Evolutionary conservation across 1,140 invertebrate genomes (phyloP).

Genomic region (Trypoxylus dichotomus): DNA sequence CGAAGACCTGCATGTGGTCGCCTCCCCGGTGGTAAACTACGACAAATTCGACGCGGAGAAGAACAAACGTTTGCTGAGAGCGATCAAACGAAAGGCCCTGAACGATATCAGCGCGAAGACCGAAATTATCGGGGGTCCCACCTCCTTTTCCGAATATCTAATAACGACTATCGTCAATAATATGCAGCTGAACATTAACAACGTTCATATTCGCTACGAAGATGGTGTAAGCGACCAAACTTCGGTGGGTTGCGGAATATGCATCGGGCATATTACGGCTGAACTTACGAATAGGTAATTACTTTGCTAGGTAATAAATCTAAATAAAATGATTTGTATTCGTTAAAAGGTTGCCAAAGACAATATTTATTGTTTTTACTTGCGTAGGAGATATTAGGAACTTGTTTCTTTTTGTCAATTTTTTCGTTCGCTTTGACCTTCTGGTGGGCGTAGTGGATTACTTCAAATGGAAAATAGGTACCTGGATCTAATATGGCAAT

Average conservation of each 20-base stretch:
- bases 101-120: constrained; percentile 58
- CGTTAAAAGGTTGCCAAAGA: too few species aligned
- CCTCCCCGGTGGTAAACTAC: constrained; percentile 70
- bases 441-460: too few species aligned
- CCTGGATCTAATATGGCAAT: too few species aligned
- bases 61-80: constrained; percentile 71
- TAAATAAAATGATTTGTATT: not conserved
- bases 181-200: constrained; percentile 77
- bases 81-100: constrained; percentile 68
- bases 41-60: constrained; percentile 73
- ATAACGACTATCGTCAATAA: constrained; percentile 77
- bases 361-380: too few species aligned
- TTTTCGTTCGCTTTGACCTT: too few species aligned
- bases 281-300: constrained; percentile 78
- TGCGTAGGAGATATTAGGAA: too few species aligned
- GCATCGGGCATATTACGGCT: constrained; percentile 75
- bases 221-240: constrained; percentile 69
- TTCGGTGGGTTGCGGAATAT: constrained; percentile 75
- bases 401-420: too few species aligned
- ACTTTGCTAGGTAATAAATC: not conserved
- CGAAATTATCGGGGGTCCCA: constrained; percentile 57
- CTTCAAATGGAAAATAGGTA: too few species aligned
- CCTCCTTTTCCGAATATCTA: constrained; percentile 71
- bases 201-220: constrained; percentile 83
- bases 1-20: constrained; percentile 76